A percentile compares a stretch with the other conserved stretches of the same genome.
phyloP scores from a whole-genome alignment of 2,888 invertebrate genomes.

The Proisotoma minuta region DNA sequence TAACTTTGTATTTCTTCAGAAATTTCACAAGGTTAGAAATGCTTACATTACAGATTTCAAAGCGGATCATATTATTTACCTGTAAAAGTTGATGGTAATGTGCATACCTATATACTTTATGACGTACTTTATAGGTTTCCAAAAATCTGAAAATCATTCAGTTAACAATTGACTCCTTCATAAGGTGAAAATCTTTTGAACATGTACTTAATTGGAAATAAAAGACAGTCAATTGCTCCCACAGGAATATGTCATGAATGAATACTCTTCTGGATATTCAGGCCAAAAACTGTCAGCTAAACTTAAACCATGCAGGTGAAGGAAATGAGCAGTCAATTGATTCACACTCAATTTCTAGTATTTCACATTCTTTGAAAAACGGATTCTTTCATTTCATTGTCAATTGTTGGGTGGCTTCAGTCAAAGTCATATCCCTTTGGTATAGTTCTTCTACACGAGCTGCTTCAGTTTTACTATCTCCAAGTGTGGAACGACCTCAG shows the following conservation, averaged over 20 bases:
- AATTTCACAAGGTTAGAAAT: no score
- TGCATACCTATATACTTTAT: neutral
- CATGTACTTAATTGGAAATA: slow-evolving; percentile 7
- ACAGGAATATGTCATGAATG: slow-evolving; percentile 1
- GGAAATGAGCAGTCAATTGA: slow-evolving; percentile 8
- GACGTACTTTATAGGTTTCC: neutral
- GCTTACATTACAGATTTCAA: no score
- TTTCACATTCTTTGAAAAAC: slow-evolving; percentile 1
- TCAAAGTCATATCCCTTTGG: no score
- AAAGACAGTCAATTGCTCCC: slow-evolving; percentile 8
- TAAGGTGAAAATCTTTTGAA: neutral
- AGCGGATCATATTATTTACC: no score
- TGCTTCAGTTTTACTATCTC: no score
- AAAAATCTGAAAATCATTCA: neutral
- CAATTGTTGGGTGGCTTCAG: neutral
- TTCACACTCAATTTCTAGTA: slow-evolving; percentile 8
- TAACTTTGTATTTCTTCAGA: no score
- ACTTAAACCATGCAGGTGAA: neutral
- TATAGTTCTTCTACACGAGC: no score
- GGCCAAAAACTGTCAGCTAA: neutral
- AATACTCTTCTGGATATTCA: neutral
- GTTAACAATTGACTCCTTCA: neutral
- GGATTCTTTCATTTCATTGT: neutral
- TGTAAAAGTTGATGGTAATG: neutral
- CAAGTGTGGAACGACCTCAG: no score